Evolutionary conservation across 2,797 vertebrate species (phyloP).

Genomic region (Protonibea diacanthus): DNA sequence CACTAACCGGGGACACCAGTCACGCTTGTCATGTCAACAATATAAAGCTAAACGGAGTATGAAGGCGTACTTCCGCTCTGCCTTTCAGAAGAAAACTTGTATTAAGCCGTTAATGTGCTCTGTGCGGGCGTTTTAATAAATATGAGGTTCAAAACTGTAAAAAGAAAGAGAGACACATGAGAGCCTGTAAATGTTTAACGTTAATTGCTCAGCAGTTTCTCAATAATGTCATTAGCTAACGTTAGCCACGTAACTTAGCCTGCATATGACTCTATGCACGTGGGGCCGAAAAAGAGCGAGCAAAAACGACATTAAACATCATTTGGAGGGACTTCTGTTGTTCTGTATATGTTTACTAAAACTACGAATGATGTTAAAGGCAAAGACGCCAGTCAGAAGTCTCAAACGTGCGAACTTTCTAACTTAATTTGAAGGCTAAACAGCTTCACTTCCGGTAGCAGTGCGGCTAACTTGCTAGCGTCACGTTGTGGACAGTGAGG

Average conservation of each 20-base stretch:
- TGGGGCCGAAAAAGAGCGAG: too few species aligned
- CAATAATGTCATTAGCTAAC: not conserved
- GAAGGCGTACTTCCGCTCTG: not conserved
- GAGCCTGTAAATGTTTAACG: not conserved
- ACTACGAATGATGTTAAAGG: not conserved
- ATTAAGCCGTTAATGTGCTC: accelerated
- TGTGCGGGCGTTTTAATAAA: not conserved
- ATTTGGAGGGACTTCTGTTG: too few species aligned
- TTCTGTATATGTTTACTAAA: not conserved
- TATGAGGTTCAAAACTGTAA: accelerated
- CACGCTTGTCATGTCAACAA: slow-evolving; percentile 28
- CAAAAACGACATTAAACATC: not conserved
- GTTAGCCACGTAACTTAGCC: not conserved
- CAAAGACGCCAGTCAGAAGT: not conserved
- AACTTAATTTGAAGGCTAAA: not conserved
- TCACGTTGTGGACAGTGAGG: not conserved
- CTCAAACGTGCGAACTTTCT: accelerated
- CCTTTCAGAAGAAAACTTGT: slow-evolving; percentile 16
- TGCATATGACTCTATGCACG: not conserved
- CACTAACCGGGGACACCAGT: slow-evolving; percentile 14
- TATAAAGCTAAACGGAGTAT: not conserved
- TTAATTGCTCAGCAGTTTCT: accelerated
- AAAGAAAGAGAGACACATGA: accelerated
- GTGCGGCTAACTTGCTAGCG: not conserved
- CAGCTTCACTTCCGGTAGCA: slow-evolving; percentile 8